Evolutionary conservation across 1,140 invertebrate species (phyloP).

Genomic region (Nymphalis io): DNA sequence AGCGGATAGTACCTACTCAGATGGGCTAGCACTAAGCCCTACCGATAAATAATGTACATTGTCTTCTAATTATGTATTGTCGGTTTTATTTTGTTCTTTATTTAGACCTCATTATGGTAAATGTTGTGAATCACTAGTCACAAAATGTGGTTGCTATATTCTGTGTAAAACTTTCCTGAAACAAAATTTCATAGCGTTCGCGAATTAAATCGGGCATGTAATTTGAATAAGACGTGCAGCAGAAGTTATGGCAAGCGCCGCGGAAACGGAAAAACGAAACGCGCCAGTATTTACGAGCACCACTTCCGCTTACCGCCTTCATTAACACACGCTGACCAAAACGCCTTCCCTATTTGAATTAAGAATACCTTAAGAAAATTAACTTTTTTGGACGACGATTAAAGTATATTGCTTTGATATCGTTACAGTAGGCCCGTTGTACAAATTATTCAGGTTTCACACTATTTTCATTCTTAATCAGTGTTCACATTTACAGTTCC

Average conservation of each 20-base stretch:
- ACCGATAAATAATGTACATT: no score
- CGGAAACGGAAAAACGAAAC: slow-evolving; percentile 73
- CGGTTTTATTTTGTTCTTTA: neutral
- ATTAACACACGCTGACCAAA: slow-evolving; percentile 40
- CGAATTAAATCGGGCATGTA: slow-evolving; percentile 43
- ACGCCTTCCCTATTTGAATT: slow-evolving; percentile 29
- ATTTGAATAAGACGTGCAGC: slow-evolving; percentile 69
- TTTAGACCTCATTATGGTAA: no score
- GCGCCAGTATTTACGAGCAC: slow-evolving; percentile 47
- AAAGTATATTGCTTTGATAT: neutral
- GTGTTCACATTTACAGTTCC: no score
- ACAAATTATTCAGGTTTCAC: no score
- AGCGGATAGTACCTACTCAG: no score
- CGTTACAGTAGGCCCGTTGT: no score
- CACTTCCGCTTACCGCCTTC: slow-evolving; percentile 41
- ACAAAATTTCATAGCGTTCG: slow-evolving; percentile 19
- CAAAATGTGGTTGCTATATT: neutral
- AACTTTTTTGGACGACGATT: neutral
- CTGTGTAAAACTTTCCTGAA: slow-evolving; percentile 10
- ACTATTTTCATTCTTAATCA: no score
- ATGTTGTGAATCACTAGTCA: neutral
- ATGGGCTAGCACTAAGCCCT: no score
- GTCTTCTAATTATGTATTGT: no score
- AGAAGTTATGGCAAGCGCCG: slow-evolving; percentile 64
- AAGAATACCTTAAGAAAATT: slow-evolving; percentile 16